Evolutionary conservation across 2,797 vertebrate genomes (phyloP), one percentile per base, ranked within the genome.

Genomic region (Cetoscarus ocellatus): DNA sequence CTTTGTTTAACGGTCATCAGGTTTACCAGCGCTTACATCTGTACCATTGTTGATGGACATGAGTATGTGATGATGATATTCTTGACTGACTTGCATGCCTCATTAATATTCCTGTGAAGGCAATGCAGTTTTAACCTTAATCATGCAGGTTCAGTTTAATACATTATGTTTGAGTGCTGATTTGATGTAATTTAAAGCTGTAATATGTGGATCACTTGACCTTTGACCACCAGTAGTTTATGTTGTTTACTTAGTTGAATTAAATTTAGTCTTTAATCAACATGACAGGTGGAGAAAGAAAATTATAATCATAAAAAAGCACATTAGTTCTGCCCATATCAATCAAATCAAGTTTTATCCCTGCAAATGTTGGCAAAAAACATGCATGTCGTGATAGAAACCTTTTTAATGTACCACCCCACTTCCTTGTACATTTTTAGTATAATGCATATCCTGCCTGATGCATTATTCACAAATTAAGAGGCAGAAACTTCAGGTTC

Each of bases 401-500:
- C 75, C 75, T 85, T 86, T 86, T 72, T 87, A 78, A 84, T 87
- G 87, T 83, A 82, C 77, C 76, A 9, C 18, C 78, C 70, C 67
- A 79, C 77, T 86, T 66, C 53, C 77, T 77, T 70, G 3, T 73
- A 87, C 86, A 15, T 84, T 91, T 88, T 90, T 79, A 80, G 80
- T 65, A 90, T 91, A 90, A 91, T 93, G 88, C 70, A 84, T 84
- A 85, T 79, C 88, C 78, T 13, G 18, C 50, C n/a, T 1, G 12
- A 88, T 91, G 87, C 82, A 93, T 92, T 91, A 93, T 93, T 93
- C 85, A 93, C 75, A 90, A 89, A 90, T 91, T 86, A 89, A 92
- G 74, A 92, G 87, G 79, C 75, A 54, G 72, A 79, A 85, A 82
- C 77, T 85, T 85, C 65, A 34, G 83, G 74, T 90, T 90, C 77